Evolutionary conservation across 2,888 invertebrate genomes (phyloP).

Genomic region (Glyphotaelius pellucidus): DNA sequence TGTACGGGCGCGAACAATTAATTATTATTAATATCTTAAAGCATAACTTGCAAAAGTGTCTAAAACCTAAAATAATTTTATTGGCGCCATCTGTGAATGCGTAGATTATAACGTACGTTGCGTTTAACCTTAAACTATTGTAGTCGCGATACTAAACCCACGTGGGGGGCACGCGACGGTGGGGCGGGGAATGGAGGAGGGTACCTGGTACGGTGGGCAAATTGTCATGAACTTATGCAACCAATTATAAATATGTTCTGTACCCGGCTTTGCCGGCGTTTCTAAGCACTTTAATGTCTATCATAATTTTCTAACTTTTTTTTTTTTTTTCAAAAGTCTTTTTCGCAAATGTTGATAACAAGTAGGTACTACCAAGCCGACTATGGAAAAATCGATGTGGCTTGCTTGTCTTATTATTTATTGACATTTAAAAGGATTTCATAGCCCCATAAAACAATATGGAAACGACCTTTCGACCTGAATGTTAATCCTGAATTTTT

Average conservation of each 20-base stretch:
- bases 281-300: not conserved
- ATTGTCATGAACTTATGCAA: conserved; percentile 44
- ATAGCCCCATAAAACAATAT: not conserved
- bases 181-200: conserved; percentile 13
- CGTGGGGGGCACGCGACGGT: conserved; percentile 59
- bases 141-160: conserved; percentile 65
- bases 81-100: too few relatives aligned
- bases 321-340: too few relatives aligned
- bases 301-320: not conserved
- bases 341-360: too few relatives aligned
- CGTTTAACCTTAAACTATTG: conserved; percentile 66
- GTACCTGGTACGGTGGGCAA: conserved; percentile 36
- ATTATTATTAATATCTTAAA: too few relatives aligned
- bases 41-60: too few relatives aligned
- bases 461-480: not conserved
- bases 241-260: not conserved
- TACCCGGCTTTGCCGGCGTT: not conserved
- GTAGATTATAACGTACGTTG: too few relatives aligned
- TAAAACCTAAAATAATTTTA: too few relatives aligned
- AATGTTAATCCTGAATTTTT: not conserved
- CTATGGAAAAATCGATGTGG: not conserved
- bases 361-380: too few relatives aligned
- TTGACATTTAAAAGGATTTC: not conserved
- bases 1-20: too few relatives aligned
- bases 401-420: not conserved